Percentiles rank a stretch among this genome's conserved stretches.
phyloP scores from a whole-genome alignment of 2,888 invertebrate genomes.

The Phoronis australis region DNA sequence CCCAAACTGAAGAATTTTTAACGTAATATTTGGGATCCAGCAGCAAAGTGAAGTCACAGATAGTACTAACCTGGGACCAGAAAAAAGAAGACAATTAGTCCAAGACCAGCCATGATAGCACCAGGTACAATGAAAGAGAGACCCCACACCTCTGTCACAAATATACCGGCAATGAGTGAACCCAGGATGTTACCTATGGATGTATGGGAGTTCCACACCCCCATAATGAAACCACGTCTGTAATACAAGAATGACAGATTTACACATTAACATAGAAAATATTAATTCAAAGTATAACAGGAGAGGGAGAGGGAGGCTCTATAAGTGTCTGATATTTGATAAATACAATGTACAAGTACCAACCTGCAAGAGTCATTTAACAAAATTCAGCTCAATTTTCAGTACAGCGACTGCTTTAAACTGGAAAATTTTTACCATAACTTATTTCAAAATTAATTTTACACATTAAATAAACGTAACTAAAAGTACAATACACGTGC shows the following conservation, averaged over 20 bases:
- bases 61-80: constrained; percentile 62
- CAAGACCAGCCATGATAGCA: constrained; percentile 61
- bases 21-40: too few relatives aligned
- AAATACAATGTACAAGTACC: too few relatives aligned
- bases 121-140: constrained; percentile 89
- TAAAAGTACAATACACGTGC: too few relatives aligned
- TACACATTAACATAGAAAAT: background rate
- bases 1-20: too few relatives aligned
- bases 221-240: constrained; percentile 72
- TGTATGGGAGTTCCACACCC: constrained; percentile 95
- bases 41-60: background rate
- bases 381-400: too few relatives aligned
- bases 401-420: too few relatives aligned
- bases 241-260: constrained; percentile 8
- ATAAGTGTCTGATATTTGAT: too few relatives aligned
- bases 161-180: constrained; percentile 79
- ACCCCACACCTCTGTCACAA: constrained; percentile 76
- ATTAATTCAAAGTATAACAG: background rate
- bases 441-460: too few relatives aligned
- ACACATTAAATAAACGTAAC: too few relatives aligned
- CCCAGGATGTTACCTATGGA: constrained; percentile 93
- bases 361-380: too few relatives aligned
- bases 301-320: background rate
- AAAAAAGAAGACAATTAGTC: constrained; percentile 72
- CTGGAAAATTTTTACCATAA: too few relatives aligned